A percentile compares a stretch with the other conserved stretches of the same genome.
These are phyloP conservation scores for Callimorpha dominula DNA, from an alignment of 2,888 invertebrate species.

Conservation along the genomic window DNA sequence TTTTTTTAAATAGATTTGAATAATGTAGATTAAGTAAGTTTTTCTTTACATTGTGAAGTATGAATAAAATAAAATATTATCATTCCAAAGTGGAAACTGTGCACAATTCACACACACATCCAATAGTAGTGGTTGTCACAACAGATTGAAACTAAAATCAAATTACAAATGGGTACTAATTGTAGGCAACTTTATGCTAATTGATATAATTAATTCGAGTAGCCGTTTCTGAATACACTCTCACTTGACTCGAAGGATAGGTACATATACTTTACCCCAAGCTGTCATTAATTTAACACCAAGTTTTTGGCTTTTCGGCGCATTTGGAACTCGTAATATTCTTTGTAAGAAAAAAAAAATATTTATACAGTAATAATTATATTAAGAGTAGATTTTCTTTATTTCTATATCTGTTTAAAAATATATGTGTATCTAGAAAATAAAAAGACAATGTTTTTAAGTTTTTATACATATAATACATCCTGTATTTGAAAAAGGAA, in stretches of 20 bases:
- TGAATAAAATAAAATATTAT: too few relatives aligned
- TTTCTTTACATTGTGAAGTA: too few relatives aligned
- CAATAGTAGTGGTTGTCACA: background rate
- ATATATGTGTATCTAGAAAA: background rate
- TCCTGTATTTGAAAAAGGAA: background rate
- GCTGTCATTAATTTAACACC: background rate
- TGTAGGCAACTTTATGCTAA: background rate
- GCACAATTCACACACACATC: background rate
- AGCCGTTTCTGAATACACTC: too few relatives aligned
- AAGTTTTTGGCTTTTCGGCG: background rate
- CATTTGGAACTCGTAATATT: too few relatives aligned
- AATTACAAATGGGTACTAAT: background rate
- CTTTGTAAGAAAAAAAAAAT: too few relatives aligned
- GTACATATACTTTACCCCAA: background rate
- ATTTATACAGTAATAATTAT: too few relatives aligned
- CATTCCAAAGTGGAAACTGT: background rate
- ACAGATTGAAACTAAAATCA: background rate
- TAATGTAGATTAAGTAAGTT: too few relatives aligned
- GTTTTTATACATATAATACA: background rate
- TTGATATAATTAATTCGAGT: too few relatives aligned
- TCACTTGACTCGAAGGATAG: background rate
- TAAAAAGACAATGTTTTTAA: background rate
- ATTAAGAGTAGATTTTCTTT: too few relatives aligned
- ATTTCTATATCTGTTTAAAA: too few relatives aligned
- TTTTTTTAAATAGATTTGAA: too few relatives aligned